Evolutionary conservation across 2,888 invertebrate genomes (phyloP), one percentile per base, ranked within the genome.

Genomic region (Metellina segmentata): DNA sequence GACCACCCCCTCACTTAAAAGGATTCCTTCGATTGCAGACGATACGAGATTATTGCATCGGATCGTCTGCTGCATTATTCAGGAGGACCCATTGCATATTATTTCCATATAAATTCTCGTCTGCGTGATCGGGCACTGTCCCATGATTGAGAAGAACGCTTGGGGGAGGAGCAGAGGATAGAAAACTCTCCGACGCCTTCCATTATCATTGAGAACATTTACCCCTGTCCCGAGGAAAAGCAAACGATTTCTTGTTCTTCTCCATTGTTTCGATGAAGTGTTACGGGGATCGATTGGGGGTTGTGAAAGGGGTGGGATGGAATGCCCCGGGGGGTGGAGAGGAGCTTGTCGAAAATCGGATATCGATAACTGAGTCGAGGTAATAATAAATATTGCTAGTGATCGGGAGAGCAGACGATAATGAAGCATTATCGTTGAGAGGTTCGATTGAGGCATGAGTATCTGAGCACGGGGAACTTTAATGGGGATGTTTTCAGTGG

Each of bases 41-140:
- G 61, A 61, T 61, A 61, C 74, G 74, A 34, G 49, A 75, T 85
- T 85, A 85, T 77, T 61, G 53, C 72, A 72, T 83, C 85, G 75
- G 34, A 9, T 61, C 71, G n/a, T 74, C 85, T 53, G 51, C 51
- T 85, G 77, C 61, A 85, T 85, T 75, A 85, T 85, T 85, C 85
- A 85, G 7, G 19, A 69, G 52, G 72, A 72, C 11, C 83, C 69
- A 83, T 83, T 53, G 83, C 75, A 77, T 85, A 75, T 74, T 61
- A 85, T 85, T 85, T 85, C 85, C 85, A 85, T 85, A 75, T 85
- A 85, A 85, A 85, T 77, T 75, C n/a, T 19, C 48, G 34, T 34
- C 7, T 0, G 78, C 51, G 53, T 8, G 53, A 53, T 20, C 78
- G 9, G 52, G 52, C 11, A 19, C 9, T 20, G 34, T 6, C 19